Percentiles rank a stretch among this genome's conserved stretches.
These are phyloP conservation scores for Nothoprocta perdicaria DNA, from an alignment of 2,113 vertebrate species.

Conservation along the genomic window DNA sequence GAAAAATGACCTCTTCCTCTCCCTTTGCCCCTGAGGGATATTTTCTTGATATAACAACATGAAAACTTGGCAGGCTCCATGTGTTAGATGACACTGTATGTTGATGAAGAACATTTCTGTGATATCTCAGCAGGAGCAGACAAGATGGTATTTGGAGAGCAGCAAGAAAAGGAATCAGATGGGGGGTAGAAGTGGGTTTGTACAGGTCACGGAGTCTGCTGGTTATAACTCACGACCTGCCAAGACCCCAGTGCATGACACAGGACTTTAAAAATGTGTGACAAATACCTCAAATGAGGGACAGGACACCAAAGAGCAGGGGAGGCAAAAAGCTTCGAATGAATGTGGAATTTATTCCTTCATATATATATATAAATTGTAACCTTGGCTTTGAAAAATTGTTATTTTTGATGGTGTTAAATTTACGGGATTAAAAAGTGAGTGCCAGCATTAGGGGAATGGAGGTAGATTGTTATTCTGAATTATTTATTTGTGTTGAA, in stretches of 20 bases:
- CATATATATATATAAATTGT: background rate
- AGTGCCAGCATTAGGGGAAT: conserved; percentile 27
- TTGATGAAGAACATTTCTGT: conserved; percentile 57
- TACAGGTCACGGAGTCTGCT: background rate
- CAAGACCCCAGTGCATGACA: background rate
- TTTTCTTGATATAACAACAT: conserved; percentile 47
- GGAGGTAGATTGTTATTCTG: conserved; percentile 55
- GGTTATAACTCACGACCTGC: conserved; percentile 6
- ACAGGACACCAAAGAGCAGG: background rate
- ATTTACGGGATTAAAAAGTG: conserved; percentile 43
- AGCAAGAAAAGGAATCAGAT: conserved; percentile 41
- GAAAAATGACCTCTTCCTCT: conserved; percentile 61
- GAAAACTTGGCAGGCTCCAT: conserved; percentile 59
- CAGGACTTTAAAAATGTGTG: background rate
- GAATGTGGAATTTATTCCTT: background rate
- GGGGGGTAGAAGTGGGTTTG: conserved; percentile 13
- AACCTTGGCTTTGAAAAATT: background rate
- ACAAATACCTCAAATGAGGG: conserved; percentile 26
- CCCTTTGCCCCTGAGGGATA: conserved; percentile 40
- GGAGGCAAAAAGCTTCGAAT: background rate
- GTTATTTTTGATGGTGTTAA: conserved; percentile 24
- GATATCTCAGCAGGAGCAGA: conserved; percentile 36
- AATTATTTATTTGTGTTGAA: conserved; percentile 17
- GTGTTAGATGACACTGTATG: conserved; percentile 59
- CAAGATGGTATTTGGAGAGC: conserved; percentile 48